Conservation (phyloP, 2,113 vertebrate genomes). For the Abramis brama region DNA sequence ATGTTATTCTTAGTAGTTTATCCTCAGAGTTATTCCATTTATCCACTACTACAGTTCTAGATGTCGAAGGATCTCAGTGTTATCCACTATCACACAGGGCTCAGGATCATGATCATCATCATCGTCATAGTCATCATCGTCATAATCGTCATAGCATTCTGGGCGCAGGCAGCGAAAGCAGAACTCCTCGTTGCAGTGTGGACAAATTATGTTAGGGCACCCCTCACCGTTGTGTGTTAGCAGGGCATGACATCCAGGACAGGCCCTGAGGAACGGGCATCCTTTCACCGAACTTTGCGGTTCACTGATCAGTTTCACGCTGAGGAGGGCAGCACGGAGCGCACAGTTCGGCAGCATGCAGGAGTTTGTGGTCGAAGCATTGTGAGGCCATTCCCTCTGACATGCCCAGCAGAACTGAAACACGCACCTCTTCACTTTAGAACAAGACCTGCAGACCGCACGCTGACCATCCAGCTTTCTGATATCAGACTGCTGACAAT, state of each 20-base stretch:
- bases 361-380: background rate
- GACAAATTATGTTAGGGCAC: conserved; percentile 56
- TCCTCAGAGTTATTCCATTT: background rate
- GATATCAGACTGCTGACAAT: conserved; percentile 13
- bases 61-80: background rate
- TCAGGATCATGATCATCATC: background rate
- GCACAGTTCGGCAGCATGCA: conserved; percentile 53
- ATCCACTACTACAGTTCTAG: conserved; percentile 9
- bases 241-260: conserved; percentile 51
- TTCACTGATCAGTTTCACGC: conserved; percentile 20
- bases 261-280: conserved; percentile 61
- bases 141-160: background rate
- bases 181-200: conserved; percentile 30
- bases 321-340: conserved; percentile 56
- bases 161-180: conserved; percentile 59
- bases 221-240: conserved; percentile 57
- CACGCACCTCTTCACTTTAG: conserved; percentile 21
- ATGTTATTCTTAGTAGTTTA: background rate
- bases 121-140: background rate
- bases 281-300: background rate
- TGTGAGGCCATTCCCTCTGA: conserved; percentile 49
- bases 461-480: conserved; percentile 31
- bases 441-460: conserved; percentile 45
- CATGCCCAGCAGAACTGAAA: conserved; percentile 61
- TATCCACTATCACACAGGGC: conserved; percentile 23